phyloP scores from a whole-genome alignment of 2,888 invertebrate species.

The Cataglyphis livida region DNA sequence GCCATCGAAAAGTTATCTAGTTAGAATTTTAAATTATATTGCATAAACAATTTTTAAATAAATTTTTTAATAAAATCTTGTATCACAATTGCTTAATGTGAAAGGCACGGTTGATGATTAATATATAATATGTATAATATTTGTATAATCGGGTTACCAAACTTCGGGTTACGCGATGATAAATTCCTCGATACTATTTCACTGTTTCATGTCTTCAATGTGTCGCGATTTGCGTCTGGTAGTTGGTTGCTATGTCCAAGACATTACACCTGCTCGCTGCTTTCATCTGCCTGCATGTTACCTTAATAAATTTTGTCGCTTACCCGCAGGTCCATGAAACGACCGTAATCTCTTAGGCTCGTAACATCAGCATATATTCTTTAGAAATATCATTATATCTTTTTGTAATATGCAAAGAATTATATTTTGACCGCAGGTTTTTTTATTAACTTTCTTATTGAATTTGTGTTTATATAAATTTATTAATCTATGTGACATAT shows the following conservation, averaged over 20 bases:
- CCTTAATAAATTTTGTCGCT: slow-evolving; percentile 75
- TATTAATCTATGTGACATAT: slow-evolving; percentile 3
- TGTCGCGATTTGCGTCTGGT: slow-evolving; percentile 77
- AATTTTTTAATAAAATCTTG: neutral
- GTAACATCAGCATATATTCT: slow-evolving; percentile 38
- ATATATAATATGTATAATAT: neutral
- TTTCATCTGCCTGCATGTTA: slow-evolving; percentile 43
- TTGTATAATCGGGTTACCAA: slow-evolving; percentile 2
- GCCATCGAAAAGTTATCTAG: neutral
- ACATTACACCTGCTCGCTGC: slow-evolving; percentile 24
- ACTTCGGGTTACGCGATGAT: slow-evolving; percentile 27
- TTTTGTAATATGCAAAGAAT: slow-evolving; percentile 19
- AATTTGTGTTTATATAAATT: neutral
- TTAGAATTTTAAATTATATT: neutral
- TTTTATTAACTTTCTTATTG: neutral
- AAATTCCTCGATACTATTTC: slow-evolving; percentile 41
- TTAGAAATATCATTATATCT: slow-evolving; percentile 17
- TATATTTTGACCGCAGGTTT: neutral
- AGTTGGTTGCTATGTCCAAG: slow-evolving; percentile 49
- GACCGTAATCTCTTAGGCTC: slow-evolving; percentile 53
- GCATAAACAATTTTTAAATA: neutral
- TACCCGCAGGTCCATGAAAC: slow-evolving; percentile 35
- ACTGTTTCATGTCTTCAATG: slow-evolving; percentile 64
- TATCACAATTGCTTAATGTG: neutral
- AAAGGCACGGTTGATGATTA: neutral